Evolutionary conservation across 2,888 invertebrate genomes (phyloP).

Genomic region (Seira ritae): DNA sequence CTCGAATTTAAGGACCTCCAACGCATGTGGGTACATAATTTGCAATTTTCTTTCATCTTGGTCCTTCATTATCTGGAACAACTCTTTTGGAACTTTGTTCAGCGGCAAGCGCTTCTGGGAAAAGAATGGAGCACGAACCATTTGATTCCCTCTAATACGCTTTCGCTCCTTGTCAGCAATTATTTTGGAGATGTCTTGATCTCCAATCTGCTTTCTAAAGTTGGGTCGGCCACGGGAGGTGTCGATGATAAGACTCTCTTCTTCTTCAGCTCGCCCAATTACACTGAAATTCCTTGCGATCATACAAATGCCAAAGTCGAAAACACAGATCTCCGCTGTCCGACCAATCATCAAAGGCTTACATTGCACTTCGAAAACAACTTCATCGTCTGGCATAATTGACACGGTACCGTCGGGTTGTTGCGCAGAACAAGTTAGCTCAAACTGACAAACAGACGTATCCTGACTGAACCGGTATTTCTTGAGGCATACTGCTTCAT

Average conservation of each 20-base stretch:
- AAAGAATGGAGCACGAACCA: conserved; percentile 80
- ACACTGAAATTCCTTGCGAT: conserved; percentile 80
- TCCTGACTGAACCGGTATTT: conserved; percentile 48
- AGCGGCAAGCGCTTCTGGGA: conserved; percentile 78
- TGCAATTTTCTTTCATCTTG: conserved; percentile 76
- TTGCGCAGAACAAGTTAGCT: conserved; percentile 26
- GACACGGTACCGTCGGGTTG: conserved; percentile 75
- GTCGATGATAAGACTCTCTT: conserved; percentile 13
- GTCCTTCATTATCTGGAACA: conserved; percentile 76
- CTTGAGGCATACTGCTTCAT: background rate
- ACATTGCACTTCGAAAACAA: conserved; percentile 78
- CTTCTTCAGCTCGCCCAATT: conserved; percentile 75
- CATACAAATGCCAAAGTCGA: conserved; percentile 81
- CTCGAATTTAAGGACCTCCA: conserved; percentile 75
- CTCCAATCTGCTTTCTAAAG: conserved; percentile 42
- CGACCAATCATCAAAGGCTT: conserved; percentile 80
- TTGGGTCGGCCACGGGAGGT: background rate
- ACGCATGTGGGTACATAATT: conserved; percentile 75
- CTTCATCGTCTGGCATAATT: conserved; percentile 76
- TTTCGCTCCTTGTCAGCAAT: conserved; percentile 55
- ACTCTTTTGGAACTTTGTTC: conserved; percentile 77
- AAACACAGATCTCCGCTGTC: conserved; percentile 80
- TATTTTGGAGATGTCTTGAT: conserved; percentile 45
- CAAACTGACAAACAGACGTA: conserved; percentile 61
- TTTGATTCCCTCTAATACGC: conserved; percentile 78